Evolutionary conservation across 2,113 vertebrate genomes (phyloP).

Genomic region (Lycocorax pyrrhopterus): DNA sequence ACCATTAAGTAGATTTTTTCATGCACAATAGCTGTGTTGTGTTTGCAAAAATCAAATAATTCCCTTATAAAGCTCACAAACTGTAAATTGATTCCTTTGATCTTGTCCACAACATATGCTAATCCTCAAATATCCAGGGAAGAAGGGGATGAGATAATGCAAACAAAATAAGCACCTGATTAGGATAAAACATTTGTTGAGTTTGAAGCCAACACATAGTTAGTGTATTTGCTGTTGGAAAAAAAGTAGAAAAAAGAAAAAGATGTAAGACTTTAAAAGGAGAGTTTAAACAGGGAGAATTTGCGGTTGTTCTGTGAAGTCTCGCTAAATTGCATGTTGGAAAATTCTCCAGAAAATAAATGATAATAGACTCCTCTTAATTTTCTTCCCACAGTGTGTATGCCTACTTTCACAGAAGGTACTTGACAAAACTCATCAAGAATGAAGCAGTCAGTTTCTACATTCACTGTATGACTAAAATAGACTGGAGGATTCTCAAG

Average conservation of each 20-base stretch:
- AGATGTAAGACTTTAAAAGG: neutral
- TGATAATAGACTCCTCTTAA: neutral
- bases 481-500: neutral
- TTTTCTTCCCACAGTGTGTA: neutral
- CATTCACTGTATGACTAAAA: neutral
- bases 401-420: neutral
- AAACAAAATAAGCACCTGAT: slow-evolving; percentile 27
- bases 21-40: slow-evolving; percentile 41
- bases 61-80: slow-evolving; percentile 32
- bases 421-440: neutral
- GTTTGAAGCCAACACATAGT: neutral
- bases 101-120: slow-evolving; percentile 47
- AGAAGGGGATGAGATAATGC: slow-evolving; percentile 1
- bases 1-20: slow-evolving; percentile 60
- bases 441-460: neutral
- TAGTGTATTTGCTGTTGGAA: neutral
- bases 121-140: slow-evolving; percentile 34
- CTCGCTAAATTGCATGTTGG: neutral
- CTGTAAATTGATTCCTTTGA: slow-evolving; percentile 31
- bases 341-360: slow-evolving; percentile 18
- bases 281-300: neutral
- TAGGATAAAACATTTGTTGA: slow-evolving; percentile 23
- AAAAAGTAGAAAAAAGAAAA: neutral
- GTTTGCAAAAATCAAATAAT: slow-evolving; percentile 54
- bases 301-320: neutral